Conservation (phyloP, 2,797 vertebrate genomes). For the Myotis myotis region DNA sequence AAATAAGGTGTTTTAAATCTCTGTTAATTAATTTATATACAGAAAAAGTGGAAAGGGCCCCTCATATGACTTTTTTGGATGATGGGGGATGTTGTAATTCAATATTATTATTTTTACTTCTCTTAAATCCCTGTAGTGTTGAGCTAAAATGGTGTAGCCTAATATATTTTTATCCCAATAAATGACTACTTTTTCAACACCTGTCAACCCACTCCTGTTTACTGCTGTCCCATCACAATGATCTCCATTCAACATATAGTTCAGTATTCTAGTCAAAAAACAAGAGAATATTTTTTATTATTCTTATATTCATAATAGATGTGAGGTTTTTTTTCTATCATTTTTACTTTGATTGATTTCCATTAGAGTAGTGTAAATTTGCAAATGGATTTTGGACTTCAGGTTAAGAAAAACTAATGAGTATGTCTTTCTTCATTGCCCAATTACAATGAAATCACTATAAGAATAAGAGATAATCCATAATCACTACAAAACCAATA, state of each 20-base stretch:
- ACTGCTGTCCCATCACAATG: background rate
- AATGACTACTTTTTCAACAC: background rate
- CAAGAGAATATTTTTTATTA: background rate
- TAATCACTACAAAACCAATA: background rate
- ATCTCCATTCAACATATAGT: background rate
- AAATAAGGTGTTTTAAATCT: background rate
- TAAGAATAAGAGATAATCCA: background rate
- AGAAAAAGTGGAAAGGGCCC: background rate
- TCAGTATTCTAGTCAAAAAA: background rate
- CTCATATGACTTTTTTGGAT: background rate
- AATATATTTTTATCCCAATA: background rate
- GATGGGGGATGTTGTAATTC: background rate
- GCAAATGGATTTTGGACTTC: background rate
- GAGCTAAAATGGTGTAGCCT: background rate
- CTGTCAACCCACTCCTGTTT: background rate
- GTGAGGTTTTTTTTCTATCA: background rate
- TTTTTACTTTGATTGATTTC: background rate
- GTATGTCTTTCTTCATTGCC: background rate
- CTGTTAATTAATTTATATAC: background rate
- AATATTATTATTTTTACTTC: background rate
- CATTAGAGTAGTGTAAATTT: background rate
- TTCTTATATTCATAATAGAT: background rate
- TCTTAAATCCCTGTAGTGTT: rapidly evolving
- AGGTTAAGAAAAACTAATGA: background rate
- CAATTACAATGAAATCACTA: background rate